Evolutionary conservation across 2,797 vertebrate genomes (phyloP), one percentile per base, ranked within the genome.

Genomic region (Limosa lapponica): DNA sequence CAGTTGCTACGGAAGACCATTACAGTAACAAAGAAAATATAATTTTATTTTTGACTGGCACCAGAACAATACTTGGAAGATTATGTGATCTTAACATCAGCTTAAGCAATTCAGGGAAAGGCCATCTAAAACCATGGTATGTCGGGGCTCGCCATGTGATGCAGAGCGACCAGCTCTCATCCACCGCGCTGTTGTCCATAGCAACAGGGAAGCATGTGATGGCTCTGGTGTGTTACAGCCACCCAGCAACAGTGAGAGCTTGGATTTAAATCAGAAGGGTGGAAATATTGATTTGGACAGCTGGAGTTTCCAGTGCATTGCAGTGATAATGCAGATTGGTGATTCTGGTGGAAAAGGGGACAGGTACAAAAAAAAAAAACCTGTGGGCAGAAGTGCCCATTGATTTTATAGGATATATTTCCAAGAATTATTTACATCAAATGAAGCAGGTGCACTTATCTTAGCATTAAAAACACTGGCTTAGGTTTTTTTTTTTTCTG

Each of bases 131-230:
- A n/a, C 54, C 22, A 4, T 65, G 77, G 70, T 59, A 34, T 55
- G 72, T 87, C 17, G 14, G 58, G 75, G 74, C 54, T 77, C 16
- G 4, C 79, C 92, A 80, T 58, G 89, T 92, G 97, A 97, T 25
- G 18, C 24, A 10, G 28, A 34, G 51, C 17, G 89, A 70, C 89
- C 75, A 84, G 78, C 43, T 97, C 93, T 90, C 32, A 7, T 79
- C 92, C 16, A 20, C 93, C 8, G 36, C 71, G 27, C 27, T 3
- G 95, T 93, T 95, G 89, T 95, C 94, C 27, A 3, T 96, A 95
- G 97, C 97, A 98, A 97, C 96, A 66, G 80, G 72, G 90, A 95
- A 91, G 41, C 94, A 89, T 95, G 96, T 96, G 97, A 97, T 72
- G 48, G 62, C 51, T 89, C 89, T 84, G 89, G 58, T 65, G 89